Conservation (phyloP, 37 sponge, comb jelly and placozoan genomes). For the Theonella swinhoei region DNA sequence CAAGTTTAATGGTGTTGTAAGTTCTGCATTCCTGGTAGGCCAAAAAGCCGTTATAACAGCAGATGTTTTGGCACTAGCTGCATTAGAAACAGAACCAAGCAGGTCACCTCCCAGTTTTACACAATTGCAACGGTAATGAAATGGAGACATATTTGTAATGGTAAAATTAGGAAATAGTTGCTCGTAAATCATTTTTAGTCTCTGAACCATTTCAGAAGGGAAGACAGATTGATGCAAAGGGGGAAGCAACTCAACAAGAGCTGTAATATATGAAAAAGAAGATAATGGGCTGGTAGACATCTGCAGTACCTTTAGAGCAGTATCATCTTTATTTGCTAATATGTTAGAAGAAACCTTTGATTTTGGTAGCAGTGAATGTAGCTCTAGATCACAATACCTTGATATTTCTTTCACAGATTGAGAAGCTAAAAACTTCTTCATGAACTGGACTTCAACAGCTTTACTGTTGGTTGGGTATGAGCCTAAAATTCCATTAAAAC, state of each 20-base stretch:
- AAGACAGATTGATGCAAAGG: constrained; percentile 4
- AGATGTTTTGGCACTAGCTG: constrained; percentile 12
- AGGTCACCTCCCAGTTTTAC: constrained; percentile 10
- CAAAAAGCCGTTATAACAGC: constrained; percentile 36
- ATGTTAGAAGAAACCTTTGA: no score
- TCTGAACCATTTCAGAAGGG: not conserved
- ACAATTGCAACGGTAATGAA: constrained; percentile 12
- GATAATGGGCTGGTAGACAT: not conserved
- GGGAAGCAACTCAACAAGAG: constrained; percentile 9
- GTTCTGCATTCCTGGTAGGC: no score
- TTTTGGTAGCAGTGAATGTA: no score
- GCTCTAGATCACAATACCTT: not conserved
- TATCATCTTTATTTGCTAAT: not conserved
- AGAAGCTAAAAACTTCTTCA: constrained; percentile 26
- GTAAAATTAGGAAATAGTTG: constrained; percentile 17
- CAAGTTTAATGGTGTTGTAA: no score
- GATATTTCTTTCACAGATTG: not conserved
- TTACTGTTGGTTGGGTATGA: constrained; percentile 36
- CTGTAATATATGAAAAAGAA: not conserved
- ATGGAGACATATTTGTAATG: not conserved
- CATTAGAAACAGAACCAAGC: constrained; percentile 32
- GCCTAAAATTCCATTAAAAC: no score
- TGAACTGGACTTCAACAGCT: no score
- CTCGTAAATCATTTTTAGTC: not conserved
- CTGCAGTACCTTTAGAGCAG: not conserved